These are phyloP conservation scores for Acropternis orthonyx DNA, from an alignment of 2,797 vertebrate genomes.

Conservation along the genomic window DNA sequence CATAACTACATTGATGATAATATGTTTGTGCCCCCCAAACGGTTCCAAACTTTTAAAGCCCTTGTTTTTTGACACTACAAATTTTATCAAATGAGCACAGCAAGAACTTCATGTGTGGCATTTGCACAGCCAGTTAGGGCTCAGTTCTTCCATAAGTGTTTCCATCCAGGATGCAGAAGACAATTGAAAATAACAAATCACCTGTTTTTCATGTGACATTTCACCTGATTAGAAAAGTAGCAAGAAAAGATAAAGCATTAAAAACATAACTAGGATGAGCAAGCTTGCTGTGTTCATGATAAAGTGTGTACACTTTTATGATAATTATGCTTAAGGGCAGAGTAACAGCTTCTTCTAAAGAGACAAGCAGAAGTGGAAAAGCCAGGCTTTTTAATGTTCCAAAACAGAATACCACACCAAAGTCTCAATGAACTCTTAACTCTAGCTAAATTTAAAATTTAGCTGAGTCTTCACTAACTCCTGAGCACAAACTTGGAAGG, in stretches of 20 bases:
- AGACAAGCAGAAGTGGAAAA: background rate
- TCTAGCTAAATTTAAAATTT: background rate
- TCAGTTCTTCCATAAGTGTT: background rate
- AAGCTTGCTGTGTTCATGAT: background rate
- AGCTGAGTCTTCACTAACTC: background rate
- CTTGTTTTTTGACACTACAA: background rate
- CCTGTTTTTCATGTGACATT: background rate
- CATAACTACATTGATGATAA: background rate
- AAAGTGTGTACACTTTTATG: fast-evolving
- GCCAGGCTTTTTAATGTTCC: background rate
- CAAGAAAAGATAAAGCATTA: background rate
- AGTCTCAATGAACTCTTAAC: background rate
- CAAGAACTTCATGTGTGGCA: background rate
- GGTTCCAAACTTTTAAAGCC: background rate
- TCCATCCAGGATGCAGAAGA: background rate
- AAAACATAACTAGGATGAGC: background rate
- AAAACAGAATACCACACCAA: background rate
- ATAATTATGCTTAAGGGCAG: background rate
- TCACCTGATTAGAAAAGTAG: background rate
- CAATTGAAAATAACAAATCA: background rate
- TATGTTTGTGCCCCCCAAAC: background rate
- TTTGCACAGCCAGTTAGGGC: background rate
- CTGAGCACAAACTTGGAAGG: background rate
- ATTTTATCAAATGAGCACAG: background rate
- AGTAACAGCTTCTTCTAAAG: background rate